Evolutionary conservation across 2,113 vertebrate species (phyloP), one percentile per base, ranked within the genome.

Genomic region (Tautogolabrus adspersus): DNA sequence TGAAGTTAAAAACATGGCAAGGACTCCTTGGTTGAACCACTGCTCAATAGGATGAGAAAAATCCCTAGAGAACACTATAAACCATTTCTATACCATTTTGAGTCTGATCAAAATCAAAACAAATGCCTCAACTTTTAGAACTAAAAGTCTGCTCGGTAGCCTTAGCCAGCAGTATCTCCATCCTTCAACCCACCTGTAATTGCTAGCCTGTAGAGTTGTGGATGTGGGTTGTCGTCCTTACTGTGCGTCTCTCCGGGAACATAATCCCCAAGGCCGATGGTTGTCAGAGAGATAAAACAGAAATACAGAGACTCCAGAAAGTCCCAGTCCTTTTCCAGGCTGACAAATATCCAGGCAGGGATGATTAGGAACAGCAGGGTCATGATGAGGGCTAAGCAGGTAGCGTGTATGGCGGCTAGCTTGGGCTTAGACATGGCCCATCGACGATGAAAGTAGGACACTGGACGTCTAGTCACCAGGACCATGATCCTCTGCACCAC

Each of bases 251-350:
- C 96, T 68, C 98, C 98, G 0, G 98, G 98, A n/a, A 99, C 97
- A 0, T 99, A 99, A 88, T 99, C 98, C 2, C 98, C 98, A 0
- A 99, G 95, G 69, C 98, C 98, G 23, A 99, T 99, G 85, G 98
- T 99, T 66, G 96, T 98, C 79, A 99, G 93, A 13, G 98, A 99
- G 91, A 99, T 98, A 85, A 99, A 98, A 79, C 98, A 99, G 75
- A 99, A 99, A 83, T 99, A 99, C 80, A 99, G 95, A 1, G 98
- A 97, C 66, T 99, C 97, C 62, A 99, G 92, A 82, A 97, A 99
- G 94, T 96, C 97, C 98, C 98, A 99, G 73, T 97, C 93, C 2
- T 94, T 91, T 84, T 99, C 98, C 87, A 98, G 52, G 30, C 72
- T 68, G 3, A 95, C 91, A 88, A 99, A 98, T 72, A 97, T 91